Base-by-base conservation (phyloP, 2,797 vertebrate genomes). In the Cyclura pinguis region DNA sequence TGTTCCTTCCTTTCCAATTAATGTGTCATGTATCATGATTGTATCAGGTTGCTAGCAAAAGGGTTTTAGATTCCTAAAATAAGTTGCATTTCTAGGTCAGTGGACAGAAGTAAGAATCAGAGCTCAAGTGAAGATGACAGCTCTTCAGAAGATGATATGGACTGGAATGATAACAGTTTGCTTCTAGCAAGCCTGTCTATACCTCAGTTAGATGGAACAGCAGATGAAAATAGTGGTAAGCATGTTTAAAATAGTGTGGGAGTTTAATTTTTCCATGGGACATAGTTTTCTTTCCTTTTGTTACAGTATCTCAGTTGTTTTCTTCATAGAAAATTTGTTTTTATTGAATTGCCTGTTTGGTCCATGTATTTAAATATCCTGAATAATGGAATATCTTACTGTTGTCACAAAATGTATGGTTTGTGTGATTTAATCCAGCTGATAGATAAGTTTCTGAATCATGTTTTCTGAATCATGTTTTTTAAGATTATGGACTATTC, bases 171-270 rank as follows among this genome's bases (percentile, higher is more conserved):
- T 96, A 98, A 97, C 86, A 97, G 91, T 96, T 97, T 98, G 92
- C 96, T 98, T 93, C 98, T 99, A 77, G 96, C 97, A 94, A 98
- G 98, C 96, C 97, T 99, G 94, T 98, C 98, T 96, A 99, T 99
- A 97, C 98, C 98, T 93, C 99, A 99, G 97, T 97, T 99, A 91
- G 99, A 99, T 92, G 99, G 99, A 85, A 99, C 99, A 81, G 99
- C 99, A 85, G 99, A 99, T 91, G 99, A 99, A 96, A 99, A 98
- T 95, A 98, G 98, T 92, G 99, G 99, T 99, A 97, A 98, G 98
- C 96, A 92, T 93, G 72, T 81, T 5, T 91, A 94, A 91, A 85
- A 27, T 9, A 0, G 50, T 93, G 89, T 57, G 80, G 27, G 52
- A 32, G 9, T 80, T 55, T 80, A 52, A 16, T n/a, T 57, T 57